phyloP scores from a whole-genome alignment of 2,888 invertebrate genomes.

The Sminthurinus aureus region DNA sequence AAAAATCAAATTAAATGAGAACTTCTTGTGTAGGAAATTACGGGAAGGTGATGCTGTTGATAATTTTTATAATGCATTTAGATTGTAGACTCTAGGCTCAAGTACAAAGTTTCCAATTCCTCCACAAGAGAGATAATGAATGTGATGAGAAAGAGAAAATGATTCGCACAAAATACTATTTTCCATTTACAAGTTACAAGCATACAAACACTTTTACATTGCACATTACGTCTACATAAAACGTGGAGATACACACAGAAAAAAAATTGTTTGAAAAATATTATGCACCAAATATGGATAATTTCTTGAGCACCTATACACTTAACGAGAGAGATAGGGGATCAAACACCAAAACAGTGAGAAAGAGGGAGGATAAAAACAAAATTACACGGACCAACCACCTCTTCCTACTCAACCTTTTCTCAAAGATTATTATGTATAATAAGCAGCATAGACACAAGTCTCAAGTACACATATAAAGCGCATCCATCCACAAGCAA shows the following conservation, averaged over 20 bases:
- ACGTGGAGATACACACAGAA: no score
- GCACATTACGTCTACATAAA: no score
- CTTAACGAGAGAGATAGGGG: not conserved
- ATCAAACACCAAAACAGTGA: conserved; percentile 7
- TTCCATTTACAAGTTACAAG: not conserved
- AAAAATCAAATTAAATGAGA: conserved; percentile 4
- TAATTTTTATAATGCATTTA: not conserved
- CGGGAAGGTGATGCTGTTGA: not conserved
- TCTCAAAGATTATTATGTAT: not conserved
- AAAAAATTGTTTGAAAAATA: no score
- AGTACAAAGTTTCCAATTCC: not conserved
- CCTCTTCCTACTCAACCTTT: not conserved
- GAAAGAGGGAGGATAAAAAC: conserved; percentile 22
- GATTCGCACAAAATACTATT: not conserved
- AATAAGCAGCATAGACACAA: conserved; percentile 16
- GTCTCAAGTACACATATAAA: not conserved
- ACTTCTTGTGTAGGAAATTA: conserved; percentile 5
- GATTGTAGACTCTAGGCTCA: not conserved
- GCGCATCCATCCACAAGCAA: conserved; percentile 8
- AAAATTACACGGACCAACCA: conserved; percentile 27
- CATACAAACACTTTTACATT: not conserved
- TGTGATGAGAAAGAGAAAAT: not conserved
- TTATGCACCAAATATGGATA: no score
- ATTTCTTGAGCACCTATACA: no score
- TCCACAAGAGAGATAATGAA: not conserved